Conservation (phyloP, 2,888 invertebrate genomes). For the Chloromyia formosa region DNA sequence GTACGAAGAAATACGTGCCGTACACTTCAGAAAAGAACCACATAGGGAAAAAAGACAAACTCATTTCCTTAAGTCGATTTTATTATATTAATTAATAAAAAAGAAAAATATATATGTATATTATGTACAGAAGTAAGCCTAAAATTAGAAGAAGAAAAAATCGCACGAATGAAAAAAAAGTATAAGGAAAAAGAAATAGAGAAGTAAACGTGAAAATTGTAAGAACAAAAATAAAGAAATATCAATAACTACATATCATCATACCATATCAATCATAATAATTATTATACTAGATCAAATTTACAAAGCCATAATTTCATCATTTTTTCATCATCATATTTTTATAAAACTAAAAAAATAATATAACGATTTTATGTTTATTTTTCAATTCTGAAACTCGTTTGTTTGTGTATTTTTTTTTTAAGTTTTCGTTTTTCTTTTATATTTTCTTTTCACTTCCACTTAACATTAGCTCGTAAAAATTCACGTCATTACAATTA, state of each 20-base stretch:
- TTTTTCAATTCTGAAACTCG: conserved; percentile 3
- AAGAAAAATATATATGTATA: conserved; percentile 1
- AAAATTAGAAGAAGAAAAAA: conserved; percentile 9
- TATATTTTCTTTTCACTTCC: not conserved
- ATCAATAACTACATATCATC: conserved; percentile 1
- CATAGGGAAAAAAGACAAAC: no score
- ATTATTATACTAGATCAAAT: not conserved
- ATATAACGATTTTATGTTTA: not conserved
- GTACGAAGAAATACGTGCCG: no score
- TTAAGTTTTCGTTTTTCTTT: not conserved
- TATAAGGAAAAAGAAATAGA: not conserved
- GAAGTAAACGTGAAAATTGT: not conserved
- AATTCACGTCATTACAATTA: no score
- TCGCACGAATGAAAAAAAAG: conserved; percentile 10
- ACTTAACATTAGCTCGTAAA: no score
- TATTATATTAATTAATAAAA: conserved; percentile 30
- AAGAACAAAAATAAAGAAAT: not conserved
- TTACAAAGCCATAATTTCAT: conserved; percentile 13
- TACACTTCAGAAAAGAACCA: no score
- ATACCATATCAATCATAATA: conserved; percentile 25
- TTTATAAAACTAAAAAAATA: conserved; percentile 20
- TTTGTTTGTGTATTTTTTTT: conserved; percentile 8
- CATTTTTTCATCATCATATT: not conserved
- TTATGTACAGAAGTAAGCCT: conserved; percentile 29
- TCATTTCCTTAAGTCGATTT: conserved; percentile 38